These are phyloP conservation scores for Sciurus carolinensis DNA, from an alignment of 2,797 vertebrate genomes.

Conservation along the genomic window DNA sequence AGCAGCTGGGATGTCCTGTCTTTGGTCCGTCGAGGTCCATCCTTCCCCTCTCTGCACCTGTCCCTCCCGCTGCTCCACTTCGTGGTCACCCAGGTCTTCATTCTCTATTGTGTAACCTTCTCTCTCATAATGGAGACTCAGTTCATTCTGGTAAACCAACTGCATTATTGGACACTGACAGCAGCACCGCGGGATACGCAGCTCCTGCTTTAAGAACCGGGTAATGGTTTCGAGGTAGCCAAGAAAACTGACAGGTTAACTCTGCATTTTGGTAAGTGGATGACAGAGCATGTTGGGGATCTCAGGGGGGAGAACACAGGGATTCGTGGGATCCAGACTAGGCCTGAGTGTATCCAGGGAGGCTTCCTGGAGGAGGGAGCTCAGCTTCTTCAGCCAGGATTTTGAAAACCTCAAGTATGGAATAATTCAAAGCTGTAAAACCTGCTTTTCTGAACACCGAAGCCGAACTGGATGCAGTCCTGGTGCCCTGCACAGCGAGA, in stretches of 20 bases:
- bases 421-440: not conserved
- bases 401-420: not conserved
- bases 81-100: not conserved
- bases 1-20: not conserved
- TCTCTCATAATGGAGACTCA: not conserved
- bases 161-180: too few species aligned
- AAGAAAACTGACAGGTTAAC: not conserved
- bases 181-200: rapidly evolving
- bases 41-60: not conserved
- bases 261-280: not conserved
- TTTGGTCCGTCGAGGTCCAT: not conserved
- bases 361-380: constrained; percentile 22
- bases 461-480: not conserved
- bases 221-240: not conserved
- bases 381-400: not conserved
- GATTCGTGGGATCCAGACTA: not conserved
- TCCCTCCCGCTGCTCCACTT: not conserved
- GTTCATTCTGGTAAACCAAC: not conserved
- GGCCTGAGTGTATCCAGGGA: not conserved
- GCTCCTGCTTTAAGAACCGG: not conserved
- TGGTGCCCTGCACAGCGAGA: not conserved
- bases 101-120: not conserved
- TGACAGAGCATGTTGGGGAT: not conserved
- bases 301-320: not conserved
- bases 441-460: not conserved